Conservation (phyloP, 2,888 invertebrate genomes). For the Drosophila putrida region DNA sequence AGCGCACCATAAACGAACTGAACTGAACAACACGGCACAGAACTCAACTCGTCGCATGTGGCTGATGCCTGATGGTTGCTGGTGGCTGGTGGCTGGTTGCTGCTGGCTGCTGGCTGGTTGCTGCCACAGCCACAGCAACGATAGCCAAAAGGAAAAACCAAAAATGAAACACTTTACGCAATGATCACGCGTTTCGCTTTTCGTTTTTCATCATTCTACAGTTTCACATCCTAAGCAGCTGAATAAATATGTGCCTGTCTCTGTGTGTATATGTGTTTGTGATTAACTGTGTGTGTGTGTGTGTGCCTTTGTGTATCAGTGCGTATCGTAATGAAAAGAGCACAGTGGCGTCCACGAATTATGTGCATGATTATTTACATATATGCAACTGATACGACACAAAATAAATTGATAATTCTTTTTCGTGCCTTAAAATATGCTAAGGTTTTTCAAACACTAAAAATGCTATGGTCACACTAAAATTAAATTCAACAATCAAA, state of each 20-base stretch:
- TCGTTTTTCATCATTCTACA: constrained; percentile 70
- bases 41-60: constrained; percentile 41
- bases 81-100: constrained; percentile 1
- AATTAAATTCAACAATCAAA: neutral
- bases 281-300: too few relatives aligned
- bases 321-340: constrained; percentile 22
- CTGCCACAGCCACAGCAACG: neutral
- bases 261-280: neutral
- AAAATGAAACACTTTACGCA: constrained; percentile 71
- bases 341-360: constrained; percentile 45
- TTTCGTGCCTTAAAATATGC: constrained; percentile 11
- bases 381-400: constrained; percentile 1
- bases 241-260: constrained; percentile 26
- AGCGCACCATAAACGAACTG: constrained; percentile 75
- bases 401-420: neutral
- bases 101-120: neutral
- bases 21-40: constrained; percentile 28
- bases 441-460: neutral
- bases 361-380: constrained; percentile 2
- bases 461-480: constrained; percentile 7
- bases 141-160: constrained; percentile 41
- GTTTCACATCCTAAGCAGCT: constrained; percentile 67
- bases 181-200: constrained; percentile 68
- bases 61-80: constrained; percentile 3
- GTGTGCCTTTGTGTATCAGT: constrained; percentile 17